phyloP scores from a whole-genome alignment of 2,113 vertebrate species.

The Craseonycteris thonglongyai region DNA sequence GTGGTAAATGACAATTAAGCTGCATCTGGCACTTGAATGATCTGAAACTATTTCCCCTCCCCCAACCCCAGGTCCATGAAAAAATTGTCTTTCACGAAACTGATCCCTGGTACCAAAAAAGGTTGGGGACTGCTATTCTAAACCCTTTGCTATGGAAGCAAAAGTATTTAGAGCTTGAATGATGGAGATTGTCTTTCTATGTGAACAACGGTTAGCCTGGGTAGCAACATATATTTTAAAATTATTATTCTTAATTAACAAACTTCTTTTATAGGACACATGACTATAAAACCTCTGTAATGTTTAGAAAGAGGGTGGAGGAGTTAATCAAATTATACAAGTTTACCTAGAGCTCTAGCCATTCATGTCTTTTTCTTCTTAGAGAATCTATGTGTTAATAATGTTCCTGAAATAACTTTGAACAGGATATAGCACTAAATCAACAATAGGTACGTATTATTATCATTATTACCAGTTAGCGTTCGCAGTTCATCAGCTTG shows the following conservation, averaged over 20 bases:
- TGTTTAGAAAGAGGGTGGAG: background rate
- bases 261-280: background rate
- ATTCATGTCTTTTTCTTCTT: background rate
- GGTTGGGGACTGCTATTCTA: too few relatives aligned
- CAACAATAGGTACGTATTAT: background rate
- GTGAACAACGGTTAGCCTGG: background rate
- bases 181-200: background rate
- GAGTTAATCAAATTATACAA: background rate
- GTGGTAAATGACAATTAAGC: too few relatives aligned
- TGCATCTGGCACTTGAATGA: too few relatives aligned
- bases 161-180: background rate
- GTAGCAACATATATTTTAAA: background rate
- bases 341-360: background rate
- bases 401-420: background rate
- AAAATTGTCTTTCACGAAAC: too few relatives aligned
- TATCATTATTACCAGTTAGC: background rate
- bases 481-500: background rate
- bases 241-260: background rate
- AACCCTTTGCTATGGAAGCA: background rate
- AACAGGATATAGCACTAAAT: background rate
- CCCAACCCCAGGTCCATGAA: too few relatives aligned
- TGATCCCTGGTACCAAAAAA: too few relatives aligned
- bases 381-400: background rate
- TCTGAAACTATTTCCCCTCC: too few relatives aligned
- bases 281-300: background rate